Evolutionary conservation across 2,797 vertebrate species (phyloP).

Genomic region (Brachyalestes nurse): DNA sequence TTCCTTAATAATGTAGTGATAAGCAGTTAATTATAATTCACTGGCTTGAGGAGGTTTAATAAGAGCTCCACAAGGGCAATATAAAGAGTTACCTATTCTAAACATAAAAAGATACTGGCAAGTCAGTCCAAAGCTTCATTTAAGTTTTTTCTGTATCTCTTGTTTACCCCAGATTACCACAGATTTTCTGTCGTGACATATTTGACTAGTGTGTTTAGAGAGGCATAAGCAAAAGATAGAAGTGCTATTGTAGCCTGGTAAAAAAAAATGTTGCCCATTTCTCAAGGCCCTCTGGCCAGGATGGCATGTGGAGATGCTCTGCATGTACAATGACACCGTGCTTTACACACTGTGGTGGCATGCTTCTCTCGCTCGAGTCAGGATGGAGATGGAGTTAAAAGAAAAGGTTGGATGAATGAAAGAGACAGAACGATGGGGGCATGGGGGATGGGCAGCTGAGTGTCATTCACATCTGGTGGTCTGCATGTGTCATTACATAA

Average conservation of each 20-base stretch:
- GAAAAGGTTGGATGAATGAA: constrained; percentile 30
- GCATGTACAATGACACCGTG: constrained; percentile 13
- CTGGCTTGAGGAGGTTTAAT: no score
- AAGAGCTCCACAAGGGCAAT: no score
- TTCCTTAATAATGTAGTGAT: no score
- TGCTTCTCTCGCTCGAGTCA: constrained; percentile 23
- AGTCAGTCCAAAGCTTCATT: not conserved
- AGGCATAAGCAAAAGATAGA: not conserved
- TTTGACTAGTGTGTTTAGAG: not conserved
- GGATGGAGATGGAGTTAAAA: constrained; percentile 21
- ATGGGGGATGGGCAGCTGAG: not conserved
- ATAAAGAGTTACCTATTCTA: not conserved
- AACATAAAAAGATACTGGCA: no score
- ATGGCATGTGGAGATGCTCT: not conserved
- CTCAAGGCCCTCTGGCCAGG: not conserved
- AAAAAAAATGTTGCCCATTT: not conserved
- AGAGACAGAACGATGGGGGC: not conserved
- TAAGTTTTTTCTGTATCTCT: not conserved
- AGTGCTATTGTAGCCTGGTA: not conserved
- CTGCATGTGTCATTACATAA: constrained; percentile 55
- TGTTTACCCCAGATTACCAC: not conserved
- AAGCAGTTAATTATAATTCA: no score
- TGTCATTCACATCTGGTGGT: constrained; percentile 44
- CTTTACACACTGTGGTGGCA: constrained; percentile 10
- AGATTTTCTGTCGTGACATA: no score